Base-by-base conservation (phyloP, 2,113 vertebrate species). In the Lampris megalopsis region DNA sequence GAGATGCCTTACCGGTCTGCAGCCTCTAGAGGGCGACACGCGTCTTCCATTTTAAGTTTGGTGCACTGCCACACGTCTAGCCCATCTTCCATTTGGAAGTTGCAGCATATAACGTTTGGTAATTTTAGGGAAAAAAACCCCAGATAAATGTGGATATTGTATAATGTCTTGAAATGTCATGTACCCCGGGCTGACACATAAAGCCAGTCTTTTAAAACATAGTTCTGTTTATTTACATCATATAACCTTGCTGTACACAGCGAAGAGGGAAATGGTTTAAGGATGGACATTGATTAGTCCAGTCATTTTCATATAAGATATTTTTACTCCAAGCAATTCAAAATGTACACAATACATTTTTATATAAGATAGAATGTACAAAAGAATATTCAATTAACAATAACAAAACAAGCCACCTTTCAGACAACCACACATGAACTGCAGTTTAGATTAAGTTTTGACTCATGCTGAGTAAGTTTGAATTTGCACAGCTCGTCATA, bases 291-390 rank as follows among this genome's bases (percentile, higher is more conserved):
- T 75, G 77, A 82, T 79, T 75, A 83, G 87, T 89, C 86, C 88
- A 83, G 80, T 91, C 75, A 78, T 93, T 93, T 90, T 88, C 86
- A 91, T 93, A 94, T 93, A 93, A 95, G 93, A 94, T 94, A 94
- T 11, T 89, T 63, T 59, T 92, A 92, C 93, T 94, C 89, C 94
- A 95, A 95, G 94, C 94, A 93, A 93, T 94, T 95, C 95, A 95
- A 95, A 96, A 96, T 96, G 94, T 95, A 94, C 95, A 95, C 89
- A 95, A 94, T 94, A 89, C 86, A 97, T 48, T 93, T 96, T 97
- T 95, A 96, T 97, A 97, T 96, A 98, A 89, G 94, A 93, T 84
- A 86, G 67, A 96, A 96, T 97, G 94, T 97, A 97, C 95, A 97
- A 85, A 93, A 92, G 92, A 63, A 73, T 2, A 71, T 68, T 85